Base-by-base conservation (phyloP, 2,113 vertebrate species). In the Odontesthes bonariensis region DNA sequence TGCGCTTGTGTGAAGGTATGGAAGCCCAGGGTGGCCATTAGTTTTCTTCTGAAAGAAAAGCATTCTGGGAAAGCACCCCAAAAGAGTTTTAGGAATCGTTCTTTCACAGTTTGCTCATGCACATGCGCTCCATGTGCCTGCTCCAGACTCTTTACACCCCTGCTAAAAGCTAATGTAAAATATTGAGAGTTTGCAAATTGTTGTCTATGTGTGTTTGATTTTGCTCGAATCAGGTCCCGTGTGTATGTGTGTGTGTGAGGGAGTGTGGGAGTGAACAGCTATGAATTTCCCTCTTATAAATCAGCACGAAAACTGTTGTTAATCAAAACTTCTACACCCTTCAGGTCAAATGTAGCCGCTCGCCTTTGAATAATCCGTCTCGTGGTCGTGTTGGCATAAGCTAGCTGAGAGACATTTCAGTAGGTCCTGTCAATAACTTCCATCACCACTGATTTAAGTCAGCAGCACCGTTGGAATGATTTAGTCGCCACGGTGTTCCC, bases 281-380 rank as follows among this genome's bases (percentile, higher is more conserved):
- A 53, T 75, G 61, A 64, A 75, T 75, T 80, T 73, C 63, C 61
- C 52, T 32, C 19, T 35, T 70, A 86, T 90, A 76, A 80, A 83
- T 88, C 82, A 85, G 46, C 14, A 35, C 27, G 27, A 44, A 31
- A 51, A 22, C 57, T 42, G 55, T 68, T 59, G 70, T 80, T 75
- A 83, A 86, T 88, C 79, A 76, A 49, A 59, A 49, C 56, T 54
- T 73, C 53, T 69, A 11, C 69, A 75, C 56, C 70, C 49, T 60
- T 57, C 42, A 57, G 81, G 79, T 88, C 61, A 79, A 78, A 85
- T 32, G 6, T 53, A 40, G 53, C 69, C 4, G 17, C 64, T 73
- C 72, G 71, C 58, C 75, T 81, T 77, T 73, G 53, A 81, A 64
- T 88, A 84, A 88, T 86, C 78, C 76, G 81, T 60, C 10, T 73